These are phyloP conservation scores for Camelus dromedarius DNA, from an alignment of 2,113 vertebrate genomes.

Conservation along the genomic window DNA sequence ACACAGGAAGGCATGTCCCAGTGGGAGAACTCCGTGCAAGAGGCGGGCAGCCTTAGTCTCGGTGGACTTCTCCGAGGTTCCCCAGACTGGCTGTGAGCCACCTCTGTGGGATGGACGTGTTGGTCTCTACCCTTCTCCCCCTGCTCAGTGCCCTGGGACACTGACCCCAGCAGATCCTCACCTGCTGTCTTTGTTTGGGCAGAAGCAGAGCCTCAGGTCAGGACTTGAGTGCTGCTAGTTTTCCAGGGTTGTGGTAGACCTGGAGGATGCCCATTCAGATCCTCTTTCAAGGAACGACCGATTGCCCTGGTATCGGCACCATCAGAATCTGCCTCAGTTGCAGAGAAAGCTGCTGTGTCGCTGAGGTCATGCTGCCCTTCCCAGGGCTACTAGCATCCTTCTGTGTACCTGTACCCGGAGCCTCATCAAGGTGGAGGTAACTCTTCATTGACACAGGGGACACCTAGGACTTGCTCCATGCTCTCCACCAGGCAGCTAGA, in stretches of 20 bases:
- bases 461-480: not conserved
- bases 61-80: accelerated
- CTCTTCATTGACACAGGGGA: too few species aligned
- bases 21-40: not conserved
- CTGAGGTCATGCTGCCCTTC: not conserved
- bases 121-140: not conserved
- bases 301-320: accelerated
- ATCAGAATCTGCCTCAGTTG: not conserved
- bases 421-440: not conserved
- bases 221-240: not conserved
- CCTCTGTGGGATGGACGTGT: not conserved
- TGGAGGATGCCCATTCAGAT: too few species aligned
- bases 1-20: too few species aligned
- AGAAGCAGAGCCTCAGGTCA: not conserved
- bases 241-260: not conserved
- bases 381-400: not conserved
- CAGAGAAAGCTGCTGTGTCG: not conserved
- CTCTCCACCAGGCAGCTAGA: not conserved
- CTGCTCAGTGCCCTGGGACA: not conserved
- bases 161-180: not conserved
- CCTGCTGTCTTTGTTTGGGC: not conserved
- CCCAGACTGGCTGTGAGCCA: not conserved
- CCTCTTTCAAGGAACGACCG: not conserved
- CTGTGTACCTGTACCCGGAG: not conserved
- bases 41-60: not conserved